Base-by-base conservation (phyloP, 2,797 vertebrate genomes). In the Gadopsis marmoratus region DNA sequence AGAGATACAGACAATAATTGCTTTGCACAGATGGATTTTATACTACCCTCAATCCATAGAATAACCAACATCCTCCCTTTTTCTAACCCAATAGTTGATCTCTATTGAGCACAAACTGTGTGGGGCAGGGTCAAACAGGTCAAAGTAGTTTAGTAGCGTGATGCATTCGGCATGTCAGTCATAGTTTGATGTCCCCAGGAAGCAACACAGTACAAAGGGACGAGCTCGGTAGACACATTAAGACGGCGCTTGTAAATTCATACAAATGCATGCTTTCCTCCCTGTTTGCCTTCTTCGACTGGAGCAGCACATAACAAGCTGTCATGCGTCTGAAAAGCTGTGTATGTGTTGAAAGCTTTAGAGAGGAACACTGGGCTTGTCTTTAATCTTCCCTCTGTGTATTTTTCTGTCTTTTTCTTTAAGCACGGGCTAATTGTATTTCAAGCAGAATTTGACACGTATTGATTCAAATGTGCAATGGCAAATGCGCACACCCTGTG, bases 391-490 rank as follows among this genome's bases (percentile, higher is more conserved):
- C 65, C 62, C 62, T 73, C 76, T 87, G 84, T 87, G 75, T 89
- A 35, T 84, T 83, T 81, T 85, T 50, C 4, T 10, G 12, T 86
- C 51, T 74, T 85, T 88, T 85, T 86, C 72, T 82, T 88, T 76
- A 87, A 87, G 83, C 66, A 23, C 12, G 13, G 79, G 68, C 88
- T 94, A 92, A 94, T 93, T 93, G 92, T 87, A 82, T 91, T 93
- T 89, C 87, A 86, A 89, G 91, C 73, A 29, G 86, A 93, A 90
- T 94, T 92, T 94, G 90, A 92, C 93, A 93, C 47, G n/a, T 92
- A 94, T 92, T 91, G 90, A 93, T 93, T 93, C 50, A 81, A 91
- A 89, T 56, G 64, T 89, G 77, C 71, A 66, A 73, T 76, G 71
- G 84, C 67, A 87, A 89, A 91, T 43, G 79, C 53, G 13, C 82